phyloP scores from a whole-genome alignment of 1,140 invertebrate species.

The Dryas iulia region DNA sequence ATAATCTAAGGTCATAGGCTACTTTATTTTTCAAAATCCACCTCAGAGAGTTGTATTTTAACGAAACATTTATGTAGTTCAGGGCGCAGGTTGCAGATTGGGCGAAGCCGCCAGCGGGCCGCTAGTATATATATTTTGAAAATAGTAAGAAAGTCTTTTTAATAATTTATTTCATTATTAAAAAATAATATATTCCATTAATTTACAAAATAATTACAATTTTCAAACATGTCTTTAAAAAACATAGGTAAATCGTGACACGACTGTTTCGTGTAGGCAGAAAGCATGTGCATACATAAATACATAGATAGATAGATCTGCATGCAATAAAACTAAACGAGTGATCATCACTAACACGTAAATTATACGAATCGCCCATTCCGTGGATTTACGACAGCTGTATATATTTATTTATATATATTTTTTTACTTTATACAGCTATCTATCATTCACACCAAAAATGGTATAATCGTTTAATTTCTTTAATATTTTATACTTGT shows the following conservation, averaged over 20 bases:
- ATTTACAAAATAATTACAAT: too few species aligned
- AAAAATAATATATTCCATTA: too few species aligned
- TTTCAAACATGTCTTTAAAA: background rate
- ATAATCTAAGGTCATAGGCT: too few species aligned
- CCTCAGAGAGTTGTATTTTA: too few species aligned
- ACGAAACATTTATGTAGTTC: too few species aligned
- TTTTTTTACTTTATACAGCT: background rate
- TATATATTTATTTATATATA: constrained; percentile 18
- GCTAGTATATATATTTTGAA: too few species aligned
- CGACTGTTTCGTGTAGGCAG: background rate
- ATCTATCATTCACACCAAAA: constrained; percentile 1
- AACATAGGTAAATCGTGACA: background rate
- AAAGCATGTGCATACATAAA: background rate
- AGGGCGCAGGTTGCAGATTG: too few species aligned
- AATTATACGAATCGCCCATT: constrained; percentile 14
- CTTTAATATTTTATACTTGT: background rate
- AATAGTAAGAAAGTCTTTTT: too few species aligned
- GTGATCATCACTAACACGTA: constrained; percentile 1
- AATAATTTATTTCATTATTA: too few species aligned
- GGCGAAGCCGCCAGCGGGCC: too few species aligned
- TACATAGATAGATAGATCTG: too few species aligned
- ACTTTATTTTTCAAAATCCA: too few species aligned
- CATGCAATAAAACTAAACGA: constrained; percentile 13
- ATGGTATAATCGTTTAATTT: background rate
- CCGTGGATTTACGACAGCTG: constrained; percentile 7